Conservation (phyloP, 2,113 vertebrate genomes). For the Heteronetta atricapilla region DNA sequence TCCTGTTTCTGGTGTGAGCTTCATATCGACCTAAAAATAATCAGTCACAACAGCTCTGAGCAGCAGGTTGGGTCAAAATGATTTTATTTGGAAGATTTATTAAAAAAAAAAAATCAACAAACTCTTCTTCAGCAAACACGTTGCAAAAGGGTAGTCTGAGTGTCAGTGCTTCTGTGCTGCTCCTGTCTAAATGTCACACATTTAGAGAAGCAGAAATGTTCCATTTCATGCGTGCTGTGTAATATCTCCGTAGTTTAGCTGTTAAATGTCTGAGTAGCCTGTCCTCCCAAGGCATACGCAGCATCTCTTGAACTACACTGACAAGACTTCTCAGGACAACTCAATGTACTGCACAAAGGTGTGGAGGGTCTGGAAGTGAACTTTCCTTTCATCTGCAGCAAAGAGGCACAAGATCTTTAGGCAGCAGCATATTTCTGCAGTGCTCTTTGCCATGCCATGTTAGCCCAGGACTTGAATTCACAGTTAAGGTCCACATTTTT, state of each 20-base stretch:
- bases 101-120: not conserved
- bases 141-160: not conserved
- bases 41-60: not conserved
- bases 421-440: fast-evolving
- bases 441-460: not conserved
- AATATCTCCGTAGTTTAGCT: not conserved
- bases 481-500: not conserved
- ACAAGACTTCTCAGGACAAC: not conserved
- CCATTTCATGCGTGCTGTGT: not conserved
- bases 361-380: not conserved
- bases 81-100: not conserved
- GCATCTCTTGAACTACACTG: not conserved
- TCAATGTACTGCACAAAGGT: fast-evolving
- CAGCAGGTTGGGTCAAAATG: not conserved
- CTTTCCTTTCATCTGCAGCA: not conserved
- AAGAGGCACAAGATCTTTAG: not conserved
- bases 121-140: not conserved
- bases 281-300: not conserved
- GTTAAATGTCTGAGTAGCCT: not conserved
- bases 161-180: not conserved
- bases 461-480: not conserved
- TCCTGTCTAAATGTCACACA: not conserved
- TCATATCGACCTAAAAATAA: not conserved
- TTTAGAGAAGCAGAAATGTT: not conserved
- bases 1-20: not conserved